phyloP scores from a whole-genome alignment of 1,140 invertebrate genomes.

The Hypothenemus hampei region DNA sequence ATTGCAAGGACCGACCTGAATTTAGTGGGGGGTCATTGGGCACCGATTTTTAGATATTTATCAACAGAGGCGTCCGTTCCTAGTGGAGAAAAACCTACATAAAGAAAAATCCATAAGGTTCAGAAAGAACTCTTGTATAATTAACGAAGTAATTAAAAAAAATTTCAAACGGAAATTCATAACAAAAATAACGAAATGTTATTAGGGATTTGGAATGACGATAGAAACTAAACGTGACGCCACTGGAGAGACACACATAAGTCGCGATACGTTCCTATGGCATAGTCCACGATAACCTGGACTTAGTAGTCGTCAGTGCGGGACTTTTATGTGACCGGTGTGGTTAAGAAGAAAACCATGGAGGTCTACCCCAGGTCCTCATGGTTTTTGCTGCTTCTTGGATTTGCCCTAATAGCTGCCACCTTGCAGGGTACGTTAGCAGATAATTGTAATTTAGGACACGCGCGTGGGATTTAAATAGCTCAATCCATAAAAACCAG shows the following conservation, averaged over 20 bases:
- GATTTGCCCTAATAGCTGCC: conserved; percentile 42
- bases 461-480: not conserved
- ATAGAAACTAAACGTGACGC: conserved; percentile 1
- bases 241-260: conserved; percentile 23
- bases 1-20: conserved; percentile 29
- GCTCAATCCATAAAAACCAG: conserved; percentile 8
- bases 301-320: conserved; percentile 38
- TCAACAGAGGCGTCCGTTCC: conserved; percentile 15
- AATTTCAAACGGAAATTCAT: too few relatives aligned
- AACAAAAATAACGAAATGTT: not conserved
- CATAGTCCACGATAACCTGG: conserved; percentile 36
- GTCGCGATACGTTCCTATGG: conserved; percentile 32
- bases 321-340: conserved; percentile 43
- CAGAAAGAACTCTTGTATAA: too few relatives aligned
- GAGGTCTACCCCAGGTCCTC: conserved; percentile 43
- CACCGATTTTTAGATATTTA: conserved; percentile 26
- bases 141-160: too few relatives aligned
- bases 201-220: not conserved
- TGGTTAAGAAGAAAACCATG: conserved; percentile 43
- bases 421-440: conserved; percentile 44
- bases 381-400: conserved; percentile 43
- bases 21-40: conserved; percentile 30
- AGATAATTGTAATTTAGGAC: conserved; percentile 14
- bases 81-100: not conserved
- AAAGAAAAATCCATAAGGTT: conserved; percentile 4